Base-by-base conservation (phyloP, 1,140 invertebrate genomes). In the Oedothorax gibbosus region DNA sequence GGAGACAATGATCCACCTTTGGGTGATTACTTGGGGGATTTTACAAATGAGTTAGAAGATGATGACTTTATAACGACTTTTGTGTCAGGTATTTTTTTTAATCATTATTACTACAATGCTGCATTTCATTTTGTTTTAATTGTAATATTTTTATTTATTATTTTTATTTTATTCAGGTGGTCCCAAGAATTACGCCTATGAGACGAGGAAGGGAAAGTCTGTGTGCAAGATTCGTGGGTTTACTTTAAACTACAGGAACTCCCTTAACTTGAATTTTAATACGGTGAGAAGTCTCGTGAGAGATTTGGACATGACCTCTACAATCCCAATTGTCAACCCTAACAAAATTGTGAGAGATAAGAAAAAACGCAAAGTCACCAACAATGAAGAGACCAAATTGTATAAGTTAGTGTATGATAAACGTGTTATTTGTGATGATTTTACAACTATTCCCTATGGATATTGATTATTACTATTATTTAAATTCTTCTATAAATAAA, bases 181-280 rank as follows among this genome's bases (percentile, higher is more conserved):
- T 0, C 56, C 75, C 1, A 77, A 77, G 14, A 77, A 77, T 15
- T 77, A 77, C 64, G 75, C n/a, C 2, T 77, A 77, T 14, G 21
- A 64, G 10, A 77, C 75, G 2, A 35, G 2, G 1, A 15, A 20
- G 8, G 56, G 56, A 3, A 77, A 62, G n/a, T 35, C 51, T 11
- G 51, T 49, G 15, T 77, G 75, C 35, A 77, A 77, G 15, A 50
- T 77, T 0, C 0, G 75, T 2, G 75, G 75, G 9, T 77, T 77
- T 12, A 77, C 75, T 7, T 15, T 77, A 12, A 77, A 77, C 4
- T 77, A 35, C 15, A 60, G 56, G 7, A 77, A 77, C 20, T 14
- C 56, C 7, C 15, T 62, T n/a, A 20, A n/a, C 10, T 3, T 77
- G 10, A 77, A 77, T 18, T 77, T 62, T 50, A 20, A 77, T 1